Evolutionary conservation across 2,797 vertebrate genomes (phyloP), one percentile per base, ranked within the genome.

Genomic region (Anguilla anguilla): DNA sequence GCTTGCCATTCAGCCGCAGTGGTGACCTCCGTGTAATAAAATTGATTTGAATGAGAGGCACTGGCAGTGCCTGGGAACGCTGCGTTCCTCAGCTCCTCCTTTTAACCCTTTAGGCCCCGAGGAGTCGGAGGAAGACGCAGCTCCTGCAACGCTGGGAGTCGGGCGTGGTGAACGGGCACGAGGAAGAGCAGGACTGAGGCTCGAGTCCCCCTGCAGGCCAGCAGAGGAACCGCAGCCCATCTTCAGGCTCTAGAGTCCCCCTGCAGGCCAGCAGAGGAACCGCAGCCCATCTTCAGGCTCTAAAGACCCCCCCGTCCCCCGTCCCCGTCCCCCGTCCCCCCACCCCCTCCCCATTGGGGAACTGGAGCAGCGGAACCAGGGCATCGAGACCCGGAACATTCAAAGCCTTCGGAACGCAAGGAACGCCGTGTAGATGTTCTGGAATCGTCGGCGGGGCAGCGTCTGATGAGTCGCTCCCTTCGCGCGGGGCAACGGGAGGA

Each of bases 71-170:
- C 53, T 28, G 25, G 22, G 22, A 57, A 35, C 6, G 15, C n/a
- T 35, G 22, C 6, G 15, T 64, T 39, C 17, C 39, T 64, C 35
- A 61, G 35, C 59, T 43, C 1, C 43, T 57, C 28, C 49, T 11
- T 82, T 91, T 72, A 86, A 93, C 89, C 93, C 87, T 91, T 87
- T 93, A 96, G 96, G 92, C 91, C 64, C 4, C 90, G 31, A 94
- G 15, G 74, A 79, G 74, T 84, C 92, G 94, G 72, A 95, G 95
- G 87, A 95, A 91, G 84, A 89, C 92, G 86, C 86, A 92, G 85
- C 94, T 97, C 85, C 95, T 95, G 92, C 94, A 96, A 28, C 95
- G 94, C 88, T 96, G 96, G 96, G 96, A 97, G 90, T 92, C 94
- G 0, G 96, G 96, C 59, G 90, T 91, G 55, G 92, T 95, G 91